Evolutionary conservation across 2,113 vertebrate species (phyloP).

Genomic region (Sigmodon hispidus): DNA sequence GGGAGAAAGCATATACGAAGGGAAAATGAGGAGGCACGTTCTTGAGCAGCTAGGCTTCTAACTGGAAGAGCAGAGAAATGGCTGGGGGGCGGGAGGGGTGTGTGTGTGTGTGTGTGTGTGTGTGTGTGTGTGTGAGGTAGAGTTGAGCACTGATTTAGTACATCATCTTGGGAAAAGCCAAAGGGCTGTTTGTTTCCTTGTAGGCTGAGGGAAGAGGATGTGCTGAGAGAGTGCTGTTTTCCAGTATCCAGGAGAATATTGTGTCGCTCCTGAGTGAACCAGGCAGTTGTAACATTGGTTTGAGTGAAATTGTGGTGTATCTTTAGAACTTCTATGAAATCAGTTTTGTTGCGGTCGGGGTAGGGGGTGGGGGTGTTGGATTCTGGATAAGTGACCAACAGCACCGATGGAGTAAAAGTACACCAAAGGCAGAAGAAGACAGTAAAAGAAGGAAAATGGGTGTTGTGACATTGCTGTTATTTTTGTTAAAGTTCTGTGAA

Average conservation of each 20-base stretch:
- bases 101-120: too few species aligned
- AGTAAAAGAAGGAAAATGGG: neutral
- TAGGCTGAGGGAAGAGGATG: neutral
- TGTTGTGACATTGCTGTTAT: neutral
- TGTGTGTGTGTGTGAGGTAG: too few species aligned
- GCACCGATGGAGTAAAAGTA: neutral
- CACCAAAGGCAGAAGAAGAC: neutral
- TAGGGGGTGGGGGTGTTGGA: neutral
- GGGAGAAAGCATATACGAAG: neutral
- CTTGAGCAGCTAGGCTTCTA: neutral
- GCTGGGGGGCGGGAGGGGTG: neutral
- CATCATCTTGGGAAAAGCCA: neutral
- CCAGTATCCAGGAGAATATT: neutral
- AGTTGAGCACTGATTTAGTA: neutral
- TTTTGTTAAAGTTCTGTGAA: slow-evolving; percentile 37
- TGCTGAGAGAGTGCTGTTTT: neutral
- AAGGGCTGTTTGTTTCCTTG: neutral
- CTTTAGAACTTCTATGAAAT: neutral
- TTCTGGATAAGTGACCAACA: neutral
- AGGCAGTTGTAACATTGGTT: neutral
- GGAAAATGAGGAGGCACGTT: neutral
- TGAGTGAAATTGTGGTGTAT: neutral
- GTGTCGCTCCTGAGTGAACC: neutral
- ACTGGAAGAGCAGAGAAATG: neutral
- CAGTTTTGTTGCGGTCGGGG: too few species aligned